Conservation (phyloP, 2,888 invertebrate genomes). For the Thereva nobilitata region DNA sequence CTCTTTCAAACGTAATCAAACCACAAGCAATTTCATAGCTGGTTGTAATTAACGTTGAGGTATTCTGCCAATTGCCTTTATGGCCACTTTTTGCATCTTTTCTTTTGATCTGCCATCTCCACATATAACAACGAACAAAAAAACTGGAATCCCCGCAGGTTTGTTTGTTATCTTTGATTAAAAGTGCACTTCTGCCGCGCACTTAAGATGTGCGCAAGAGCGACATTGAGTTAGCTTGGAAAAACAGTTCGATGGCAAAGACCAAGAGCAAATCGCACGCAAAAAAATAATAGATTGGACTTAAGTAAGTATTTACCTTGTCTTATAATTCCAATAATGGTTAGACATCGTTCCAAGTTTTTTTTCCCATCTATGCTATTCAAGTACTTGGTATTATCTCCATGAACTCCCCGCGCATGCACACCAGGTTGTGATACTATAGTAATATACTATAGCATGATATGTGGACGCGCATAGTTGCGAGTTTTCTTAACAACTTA, state of each 20-base stretch:
- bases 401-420: not conserved
- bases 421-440: no score
- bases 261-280: not conserved
- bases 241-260: no score
- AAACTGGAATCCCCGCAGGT: slow-evolving; percentile 10
- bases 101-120: slow-evolving; percentile 9
- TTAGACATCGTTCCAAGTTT: not conserved
- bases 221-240: not conserved
- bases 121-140: no score
- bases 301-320: slow-evolving; percentile 14
- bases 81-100: slow-evolving; percentile 25
- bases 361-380: not conserved
- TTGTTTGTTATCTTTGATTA: slow-evolving; percentile 28
- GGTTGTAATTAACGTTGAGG: slow-evolving; percentile 27
- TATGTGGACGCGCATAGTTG: no score
- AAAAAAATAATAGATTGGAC: slow-evolving; percentile 8
- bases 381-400: not conserved
- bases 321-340: not conserved
- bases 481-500: not conserved
- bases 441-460: no score
- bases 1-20: slow-evolving; percentile 16
- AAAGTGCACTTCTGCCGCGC: slow-evolving; percentile 30
- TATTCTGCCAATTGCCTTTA: slow-evolving; percentile 32
- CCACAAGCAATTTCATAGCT: slow-evolving; percentile 19
- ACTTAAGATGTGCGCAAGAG: slow-evolving; percentile 17